Evolutionary conservation across 2,888 invertebrate species (phyloP).

Genomic region (Drosophila demipolita): DNA sequence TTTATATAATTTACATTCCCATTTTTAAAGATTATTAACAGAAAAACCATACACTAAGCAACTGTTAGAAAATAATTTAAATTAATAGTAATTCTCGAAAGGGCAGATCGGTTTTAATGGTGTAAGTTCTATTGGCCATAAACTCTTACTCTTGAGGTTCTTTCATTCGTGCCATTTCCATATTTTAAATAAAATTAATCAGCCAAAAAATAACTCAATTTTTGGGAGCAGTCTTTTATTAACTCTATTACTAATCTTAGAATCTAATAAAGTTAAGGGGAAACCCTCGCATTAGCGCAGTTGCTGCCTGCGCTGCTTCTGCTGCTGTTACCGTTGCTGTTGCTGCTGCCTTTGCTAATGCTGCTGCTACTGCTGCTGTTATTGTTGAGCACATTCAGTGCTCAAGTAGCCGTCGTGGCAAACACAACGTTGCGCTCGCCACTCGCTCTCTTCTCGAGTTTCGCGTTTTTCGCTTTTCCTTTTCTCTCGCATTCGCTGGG

Average conservation of each 20-base stretch:
- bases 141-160: not conserved
- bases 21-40: not conserved
- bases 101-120: not conserved
- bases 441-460: not conserved
- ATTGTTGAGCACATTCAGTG: slow-evolving; percentile 39
- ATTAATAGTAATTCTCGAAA: not conserved
- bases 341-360: not conserved
- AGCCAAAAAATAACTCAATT: not conserved
- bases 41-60: too few relatives aligned
- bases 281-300: slow-evolving; percentile 20
- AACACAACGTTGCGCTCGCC: slow-evolving; percentile 36
- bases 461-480: not conserved
- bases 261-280: not conserved
- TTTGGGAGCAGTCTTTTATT: not conserved
- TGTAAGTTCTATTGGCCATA: not conserved
- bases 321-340: slow-evolving; percentile 2
- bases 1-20: too few relatives aligned
- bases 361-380: not conserved
- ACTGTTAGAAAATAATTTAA: not conserved
- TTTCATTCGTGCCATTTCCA: not conserved
- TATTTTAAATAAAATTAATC: slow-evolving; percentile 13
- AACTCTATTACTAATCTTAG: not conserved
- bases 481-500: slow-evolving; percentile 11
- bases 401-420: slow-evolving; percentile 42
- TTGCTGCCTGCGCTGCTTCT: slow-evolving; percentile 9